phyloP scores from a whole-genome alignment of 1,140 invertebrate species.

The Zaprionus gabonicus region DNA sequence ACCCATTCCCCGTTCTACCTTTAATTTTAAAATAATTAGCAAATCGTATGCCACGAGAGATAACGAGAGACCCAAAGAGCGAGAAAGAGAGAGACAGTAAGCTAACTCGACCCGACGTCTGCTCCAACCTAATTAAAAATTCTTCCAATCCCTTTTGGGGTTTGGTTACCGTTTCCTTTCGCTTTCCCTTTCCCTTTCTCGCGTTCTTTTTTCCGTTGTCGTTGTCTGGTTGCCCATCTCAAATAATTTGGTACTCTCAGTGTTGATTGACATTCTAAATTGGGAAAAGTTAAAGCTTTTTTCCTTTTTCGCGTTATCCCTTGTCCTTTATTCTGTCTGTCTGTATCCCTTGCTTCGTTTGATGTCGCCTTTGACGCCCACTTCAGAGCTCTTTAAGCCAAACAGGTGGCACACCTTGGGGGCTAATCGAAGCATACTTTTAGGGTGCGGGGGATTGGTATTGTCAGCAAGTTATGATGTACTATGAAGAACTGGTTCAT shows the following conservation, averaged over 20 bases:
- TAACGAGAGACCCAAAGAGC: neutral
- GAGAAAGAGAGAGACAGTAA: neutral
- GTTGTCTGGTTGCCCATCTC: conserved; percentile 6
- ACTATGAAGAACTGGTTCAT: neutral
- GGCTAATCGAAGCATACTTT: neutral
- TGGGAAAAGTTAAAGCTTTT: conserved; percentile 17
- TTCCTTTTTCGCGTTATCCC: neutral
- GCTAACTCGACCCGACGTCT: conserved; percentile 1
- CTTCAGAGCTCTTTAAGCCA: neutral
- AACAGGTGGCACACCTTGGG: neutral
- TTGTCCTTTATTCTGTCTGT: neutral
- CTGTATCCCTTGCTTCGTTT: neutral
- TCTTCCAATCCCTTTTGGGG: neutral
- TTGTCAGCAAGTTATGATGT: neutral
- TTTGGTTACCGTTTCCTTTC: neutral
- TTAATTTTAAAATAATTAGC: conserved; percentile 13
- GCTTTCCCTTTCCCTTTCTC: too few species aligned
- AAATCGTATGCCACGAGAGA: conserved; percentile 10
- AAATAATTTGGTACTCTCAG: conserved; percentile 7
- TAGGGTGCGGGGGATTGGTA: neutral
- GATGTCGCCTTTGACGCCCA: neutral
- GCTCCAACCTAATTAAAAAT: conserved; percentile 6
- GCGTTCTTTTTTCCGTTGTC: conserved; percentile 7
- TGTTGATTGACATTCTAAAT: conserved; percentile 42
- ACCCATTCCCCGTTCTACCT: neutral